Percentiles rank a stretch among this genome's conserved stretches.
phyloP scores from a whole-genome alignment of 2,888 invertebrate genomes.

The Cephus nigrinus region DNA sequence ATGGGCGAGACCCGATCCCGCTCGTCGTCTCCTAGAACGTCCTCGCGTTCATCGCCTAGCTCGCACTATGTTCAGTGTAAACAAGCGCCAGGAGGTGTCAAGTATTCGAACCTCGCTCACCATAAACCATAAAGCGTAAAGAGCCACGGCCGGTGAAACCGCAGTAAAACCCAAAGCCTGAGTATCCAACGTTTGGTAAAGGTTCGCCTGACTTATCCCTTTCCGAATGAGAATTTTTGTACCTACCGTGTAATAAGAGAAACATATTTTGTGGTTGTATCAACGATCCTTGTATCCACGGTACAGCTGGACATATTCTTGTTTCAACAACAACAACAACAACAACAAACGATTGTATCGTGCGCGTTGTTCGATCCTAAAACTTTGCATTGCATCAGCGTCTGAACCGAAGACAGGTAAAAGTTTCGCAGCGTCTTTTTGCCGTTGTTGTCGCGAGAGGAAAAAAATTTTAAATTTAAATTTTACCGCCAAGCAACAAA shows the following conservation, averaged over 20 bases:
- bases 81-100: slow-evolving; percentile 3
- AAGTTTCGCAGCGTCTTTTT: background rate
- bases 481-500: background rate
- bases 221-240: background rate
- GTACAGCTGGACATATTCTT: too few relatives aligned
- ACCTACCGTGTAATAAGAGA: background rate
- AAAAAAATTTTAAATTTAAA: background rate
- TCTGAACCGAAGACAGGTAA: background rate
- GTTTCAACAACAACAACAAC: too few relatives aligned
- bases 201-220: background rate
- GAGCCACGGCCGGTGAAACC: background rate
- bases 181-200: background rate
- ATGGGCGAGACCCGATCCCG: background rate
- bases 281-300: too few relatives aligned
- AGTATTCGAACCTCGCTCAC: background rate
- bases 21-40: background rate
- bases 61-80: slow-evolving; percentile 2
- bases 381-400: background rate
- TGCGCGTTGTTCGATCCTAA: background rate
- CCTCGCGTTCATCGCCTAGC: background rate
- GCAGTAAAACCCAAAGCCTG: background rate
- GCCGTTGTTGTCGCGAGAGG: background rate
- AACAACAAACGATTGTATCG: background rate
- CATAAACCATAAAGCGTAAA: background rate
- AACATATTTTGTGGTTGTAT: background rate